These are phyloP conservation scores for Anarhynchus alexandrinus DNA, from an alignment of 2,113 vertebrate genomes.

Conservation along the genomic window DNA sequence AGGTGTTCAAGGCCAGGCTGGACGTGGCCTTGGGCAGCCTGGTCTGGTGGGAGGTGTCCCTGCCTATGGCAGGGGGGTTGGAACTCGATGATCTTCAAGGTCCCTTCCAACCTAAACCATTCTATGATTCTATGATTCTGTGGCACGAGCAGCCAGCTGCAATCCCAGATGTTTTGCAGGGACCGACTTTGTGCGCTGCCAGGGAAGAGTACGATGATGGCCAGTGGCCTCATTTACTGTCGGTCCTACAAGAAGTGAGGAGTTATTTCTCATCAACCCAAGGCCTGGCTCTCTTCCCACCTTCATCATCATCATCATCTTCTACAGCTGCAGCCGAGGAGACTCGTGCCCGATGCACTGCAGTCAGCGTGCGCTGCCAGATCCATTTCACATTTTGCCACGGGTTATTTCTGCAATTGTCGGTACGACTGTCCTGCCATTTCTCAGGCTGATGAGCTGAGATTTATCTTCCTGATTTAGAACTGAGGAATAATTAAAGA, in stretches of 20 bases:
- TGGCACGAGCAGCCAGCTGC: not conserved
- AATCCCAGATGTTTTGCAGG: not conserved
- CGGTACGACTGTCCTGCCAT: not conserved
- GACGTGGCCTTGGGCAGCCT: too few relatives aligned
- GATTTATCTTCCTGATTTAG: not conserved
- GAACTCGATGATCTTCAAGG: too few relatives aligned
- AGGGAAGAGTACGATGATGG: not conserved
- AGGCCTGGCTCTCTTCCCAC: not conserved
- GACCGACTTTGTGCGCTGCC: not conserved
- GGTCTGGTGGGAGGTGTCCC: too few relatives aligned
- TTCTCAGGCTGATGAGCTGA: not conserved
- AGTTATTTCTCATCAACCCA: not conserved
- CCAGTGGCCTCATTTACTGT: not conserved
- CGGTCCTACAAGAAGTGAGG: not conserved
- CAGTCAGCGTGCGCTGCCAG: not conserved
- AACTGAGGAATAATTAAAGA: not conserved
- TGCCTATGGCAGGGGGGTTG: too few relatives aligned
- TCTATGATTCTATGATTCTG: too few relatives aligned
- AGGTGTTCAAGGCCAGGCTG: too few relatives aligned
- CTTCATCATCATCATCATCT: not conserved
- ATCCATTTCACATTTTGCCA: not conserved
- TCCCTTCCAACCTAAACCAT: too few relatives aligned
- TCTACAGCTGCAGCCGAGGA: not conserved
- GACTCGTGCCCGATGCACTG: fast-evolving
- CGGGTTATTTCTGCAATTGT: not conserved